Evolutionary conservation across 2,888 invertebrate species (phyloP), one percentile per base, ranked within the genome.

Genomic region (Nowickia ferox): DNA sequence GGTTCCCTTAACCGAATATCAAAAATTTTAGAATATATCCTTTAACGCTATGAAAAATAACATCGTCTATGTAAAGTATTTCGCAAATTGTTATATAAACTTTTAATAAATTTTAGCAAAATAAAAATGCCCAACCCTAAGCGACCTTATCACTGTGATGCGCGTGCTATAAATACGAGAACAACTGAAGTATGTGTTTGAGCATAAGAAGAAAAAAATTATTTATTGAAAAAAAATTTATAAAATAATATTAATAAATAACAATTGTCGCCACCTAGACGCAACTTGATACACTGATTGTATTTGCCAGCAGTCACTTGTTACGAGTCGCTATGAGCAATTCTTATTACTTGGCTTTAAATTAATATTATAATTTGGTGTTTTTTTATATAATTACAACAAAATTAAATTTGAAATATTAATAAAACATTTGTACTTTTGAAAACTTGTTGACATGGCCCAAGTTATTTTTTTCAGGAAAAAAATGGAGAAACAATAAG

Each of bases 191-290:
- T 85, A 82, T 74, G 78, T 85, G 82, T 85, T n/a, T 85, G 69
- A 82, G 79, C 74, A 68, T 53, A 51, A 15, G 17, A 71, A n/a
- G 15, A 51, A 38, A 51, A 61, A 42, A 44, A 53, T 11, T 57
- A 57, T 30, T 19, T 17, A 51, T 17, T 17, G n/a, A n/a, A 55
- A 38, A 55, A 57, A 48, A 10, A 30, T 40, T 22, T 53, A 42
- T 51, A 68, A 48, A 74, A 61, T 71, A 46, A 46, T 40, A 71
- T 42, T 48, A 65, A 65, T 48, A 61, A 75, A 69, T 72, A 82
- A 82, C 65, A 75, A 71, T 82, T 82, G 85, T 85, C 85, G 85
- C 85, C 85, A 85, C 78, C 61, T 69, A 85, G 85, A 78, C 85
- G 85, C 78, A 85, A 85, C 78, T 82, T 82, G 85, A 84, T 84